These are phyloP conservation scores for Mycogona germanica DNA, from an alignment of 2,888 invertebrate genomes.

Conservation along the genomic window DNA sequence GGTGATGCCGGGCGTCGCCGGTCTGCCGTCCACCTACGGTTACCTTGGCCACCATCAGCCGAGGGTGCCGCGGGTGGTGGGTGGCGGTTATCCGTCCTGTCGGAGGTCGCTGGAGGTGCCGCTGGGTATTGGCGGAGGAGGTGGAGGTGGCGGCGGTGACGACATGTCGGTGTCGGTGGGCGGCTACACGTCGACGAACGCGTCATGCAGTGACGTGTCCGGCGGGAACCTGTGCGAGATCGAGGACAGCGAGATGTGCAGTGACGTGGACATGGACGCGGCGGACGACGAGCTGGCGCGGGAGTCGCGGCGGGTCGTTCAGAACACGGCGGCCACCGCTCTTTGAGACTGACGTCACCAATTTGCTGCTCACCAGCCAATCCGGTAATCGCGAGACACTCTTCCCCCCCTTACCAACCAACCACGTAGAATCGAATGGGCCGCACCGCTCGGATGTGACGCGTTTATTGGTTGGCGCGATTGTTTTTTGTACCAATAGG, in stretches of 20 bases:
- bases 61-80: slow-evolving; percentile 28
- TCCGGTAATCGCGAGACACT: no score
- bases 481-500: no score
- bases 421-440: no score
- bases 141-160: slow-evolving; percentile 35
- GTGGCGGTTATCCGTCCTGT: slow-evolving; percentile 23
- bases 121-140: no score
- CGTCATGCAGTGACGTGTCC: slow-evolving; percentile 74
- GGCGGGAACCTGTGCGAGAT: slow-evolving; percentile 85
- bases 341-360: slow-evolving; percentile 9
- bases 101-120: slow-evolving; percentile 15
- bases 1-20: not conserved
- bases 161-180: slow-evolving; percentile 56
- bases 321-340: slow-evolving; percentile 20
- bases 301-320: slow-evolving; percentile 20
- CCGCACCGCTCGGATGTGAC: no score
- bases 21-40: slow-evolving; percentile 26
- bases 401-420: no score
- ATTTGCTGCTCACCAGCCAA: no score
- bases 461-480: no score
- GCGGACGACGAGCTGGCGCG: not conserved
- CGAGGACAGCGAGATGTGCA: slow-evolving; percentile 44
- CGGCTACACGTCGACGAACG: slow-evolving; percentile 41
- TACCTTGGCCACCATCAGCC: no score
- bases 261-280: slow-evolving; percentile 28